Base-by-base conservation (phyloP, 1,140 invertebrate species). In the Anastrepha obliqua region DNA sequence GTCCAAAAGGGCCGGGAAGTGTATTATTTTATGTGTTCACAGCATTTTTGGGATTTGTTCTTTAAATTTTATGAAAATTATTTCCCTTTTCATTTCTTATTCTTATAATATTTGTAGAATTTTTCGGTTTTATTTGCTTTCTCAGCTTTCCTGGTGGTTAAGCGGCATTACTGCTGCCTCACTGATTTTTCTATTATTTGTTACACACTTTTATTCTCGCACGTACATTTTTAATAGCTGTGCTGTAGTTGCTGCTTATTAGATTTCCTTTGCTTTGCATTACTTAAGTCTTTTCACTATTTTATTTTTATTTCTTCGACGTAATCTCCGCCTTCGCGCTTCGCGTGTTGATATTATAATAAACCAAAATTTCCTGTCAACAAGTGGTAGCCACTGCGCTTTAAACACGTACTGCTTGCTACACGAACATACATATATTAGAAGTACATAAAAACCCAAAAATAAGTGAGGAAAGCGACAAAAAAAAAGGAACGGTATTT, bases 331-430 rank as follows among this genome's bases (percentile, higher is more conserved):
- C 74, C 44, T 55, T 81, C 74, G 47, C 74, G 74, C 9, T 51
- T 29, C 55, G 60, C 47, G 74, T 81, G 74, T 81, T 55, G 55
- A 81, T 74, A 29, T 29, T 29, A 29, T 1, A n/a, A 58, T 81
- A 55, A 51, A 81, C 39, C 51, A n/a, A 81, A 47, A 81, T 81
- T 55, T 81, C 74, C 74, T 81, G 47, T 55, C 74, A 81, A 81
- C 74, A 81, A 81, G 74, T 81, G 44, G 74, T 29, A 47, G 42
- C 67, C 67, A 55, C 74, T 13, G 47, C 47, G 17, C 47, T 81
- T 8, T 5, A 81, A 81, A 55, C 74, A 81, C 47, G 47, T 58
- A 81, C 47, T n/a, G 47, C 74, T 29, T 29, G 29, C 29, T 29
- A 29, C 29, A 29, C 29, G 29, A 29, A 29, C 29, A 29, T 29